Evolutionary conservation across 92 coral and sea anemone species (phyloP).

Genomic region (Phenganax stokvisi): DNA sequence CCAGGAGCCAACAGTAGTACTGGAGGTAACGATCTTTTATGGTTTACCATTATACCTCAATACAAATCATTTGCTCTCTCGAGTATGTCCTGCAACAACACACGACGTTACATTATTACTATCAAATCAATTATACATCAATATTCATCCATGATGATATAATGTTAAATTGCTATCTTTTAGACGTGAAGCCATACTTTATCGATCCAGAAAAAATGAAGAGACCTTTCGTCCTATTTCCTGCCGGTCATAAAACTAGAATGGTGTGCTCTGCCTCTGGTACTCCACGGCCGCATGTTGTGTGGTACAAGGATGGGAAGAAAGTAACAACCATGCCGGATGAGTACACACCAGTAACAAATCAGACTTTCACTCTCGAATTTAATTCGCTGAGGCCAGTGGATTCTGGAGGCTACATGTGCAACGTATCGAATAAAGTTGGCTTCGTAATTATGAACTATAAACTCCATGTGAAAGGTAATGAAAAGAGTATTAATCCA

Average conservation of each 20-base stretch:
- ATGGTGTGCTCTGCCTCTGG: constrained; percentile 83
- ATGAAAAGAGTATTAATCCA: too few relatives aligned
- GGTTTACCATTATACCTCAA: background rate
- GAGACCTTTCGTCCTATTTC: constrained; percentile 53
- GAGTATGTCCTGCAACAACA: too few relatives aligned
- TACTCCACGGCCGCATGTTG: constrained; percentile 61
- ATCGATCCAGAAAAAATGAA: constrained; percentile 37
- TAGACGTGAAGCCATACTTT: constrained; percentile 48
- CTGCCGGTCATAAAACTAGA: constrained; percentile 68
- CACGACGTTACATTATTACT: too few relatives aligned
- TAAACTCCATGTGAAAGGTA: constrained; percentile 75
- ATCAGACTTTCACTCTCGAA: too few relatives aligned
- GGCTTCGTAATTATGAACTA: constrained; percentile 80
- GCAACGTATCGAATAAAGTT: constrained; percentile 71
- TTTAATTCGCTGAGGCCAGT: constrained; percentile 56
- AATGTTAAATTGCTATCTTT: background rate
- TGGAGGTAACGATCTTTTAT: background rate
- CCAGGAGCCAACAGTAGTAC: background rate
- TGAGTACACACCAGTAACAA: background rate
- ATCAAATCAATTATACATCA: too few relatives aligned
- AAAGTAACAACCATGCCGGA: constrained; percentile 36
- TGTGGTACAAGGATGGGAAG: constrained; percentile 70
- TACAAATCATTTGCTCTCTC: background rate
- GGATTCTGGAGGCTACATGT: constrained; percentile 67
- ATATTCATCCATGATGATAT: too few relatives aligned